Evolutionary conservation across 2,113 vertebrate genomes (phyloP).

Genomic region (Tiliqua scincoides): DNA sequence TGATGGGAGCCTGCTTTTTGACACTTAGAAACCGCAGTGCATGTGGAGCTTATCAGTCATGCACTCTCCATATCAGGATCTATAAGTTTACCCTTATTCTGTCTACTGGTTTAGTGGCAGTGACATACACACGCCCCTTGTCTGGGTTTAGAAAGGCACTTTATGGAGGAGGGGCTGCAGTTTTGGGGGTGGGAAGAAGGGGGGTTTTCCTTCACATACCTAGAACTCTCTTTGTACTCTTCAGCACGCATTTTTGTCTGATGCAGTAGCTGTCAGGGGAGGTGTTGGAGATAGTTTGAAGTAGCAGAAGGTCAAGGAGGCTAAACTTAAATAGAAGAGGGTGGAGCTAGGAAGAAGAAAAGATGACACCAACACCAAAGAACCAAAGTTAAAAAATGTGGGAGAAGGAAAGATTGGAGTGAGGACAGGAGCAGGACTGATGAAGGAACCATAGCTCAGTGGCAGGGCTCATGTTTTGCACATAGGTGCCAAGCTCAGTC

Average conservation of each 20-base stretch:
- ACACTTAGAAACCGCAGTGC: not conserved
- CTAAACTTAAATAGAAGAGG: not conserved
- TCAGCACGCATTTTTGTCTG: not conserved
- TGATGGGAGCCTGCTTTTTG: not conserved
- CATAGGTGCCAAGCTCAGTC: too few species aligned
- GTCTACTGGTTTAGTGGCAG: not conserved
- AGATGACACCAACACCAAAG: not conserved
- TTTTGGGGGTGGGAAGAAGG: not conserved
- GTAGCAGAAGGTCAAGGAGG: not conserved
- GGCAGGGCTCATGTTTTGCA: too few species aligned
- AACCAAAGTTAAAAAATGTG: too few species aligned
- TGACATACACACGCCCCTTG: not conserved
- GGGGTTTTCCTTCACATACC: not conserved
- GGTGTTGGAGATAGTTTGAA: not conserved
- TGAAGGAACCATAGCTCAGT: too few species aligned
- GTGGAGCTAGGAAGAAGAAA: not conserved
- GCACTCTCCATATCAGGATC: not conserved
- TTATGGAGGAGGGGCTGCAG: not conserved
- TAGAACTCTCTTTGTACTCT: not conserved
- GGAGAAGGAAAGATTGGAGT: too few species aligned
- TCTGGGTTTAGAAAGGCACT: not conserved
- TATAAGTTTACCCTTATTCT: not conserved
- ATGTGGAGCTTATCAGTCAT: not conserved
- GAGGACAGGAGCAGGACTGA: too few species aligned
- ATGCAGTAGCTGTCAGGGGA: not conserved